Evolutionary conservation across 2,113 vertebrate genomes (phyloP), one percentile per base, ranked within the genome.

Genomic region (Platichthys stellatus): DNA sequence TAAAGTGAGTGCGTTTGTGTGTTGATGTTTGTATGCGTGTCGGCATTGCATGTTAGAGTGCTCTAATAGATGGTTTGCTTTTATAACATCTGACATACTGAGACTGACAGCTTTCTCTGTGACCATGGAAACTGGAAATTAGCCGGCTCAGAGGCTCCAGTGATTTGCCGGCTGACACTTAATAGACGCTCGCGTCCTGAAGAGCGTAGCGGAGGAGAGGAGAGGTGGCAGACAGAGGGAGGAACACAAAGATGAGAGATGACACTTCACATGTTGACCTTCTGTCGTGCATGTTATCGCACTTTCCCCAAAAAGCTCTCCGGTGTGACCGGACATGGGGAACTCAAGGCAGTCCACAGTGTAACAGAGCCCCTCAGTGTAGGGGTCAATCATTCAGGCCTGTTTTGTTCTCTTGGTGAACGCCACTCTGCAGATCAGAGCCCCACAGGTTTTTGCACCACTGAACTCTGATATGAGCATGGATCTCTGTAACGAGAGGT

Each of bases 81-180:
- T 82, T 70, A 76, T 63, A 84, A 70, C 69, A 71, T 76, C 13
- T 79, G 76, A 81, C 45, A 78, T 49, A 80, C 53, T 15, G 56
- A 81, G 80, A 87, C 54, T 75, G 78, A 81, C 90, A 87, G 88
- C 78, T 88, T 81, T 72, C 65, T 80, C 72, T 76, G 87, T 88
- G 88, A 62, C 91, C 82, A 90, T 90, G 85, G 88, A 84, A 89
- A 92, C 72, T 20, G 84, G 63, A 84, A 88, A 90, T 88, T 81
- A 91, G 82, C 69, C 26, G 0, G 23, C 76, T 88, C 75, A 81
- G 57, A 72, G 63, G 61, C 69, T 65, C 69, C 5, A 54, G 71
- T 67, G 81, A 80, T 87, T 57, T 84, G 45, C 71, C 10, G 51
- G 28, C 74, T 79, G 84, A 86, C 84, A 82, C 76, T 68, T 35